Percentiles rank a stretch among this genome's conserved stretches.
Evolutionary conservation across 1,140 invertebrate genomes (phyloP).

Genomic region (Camponotus floridanus): DNA sequence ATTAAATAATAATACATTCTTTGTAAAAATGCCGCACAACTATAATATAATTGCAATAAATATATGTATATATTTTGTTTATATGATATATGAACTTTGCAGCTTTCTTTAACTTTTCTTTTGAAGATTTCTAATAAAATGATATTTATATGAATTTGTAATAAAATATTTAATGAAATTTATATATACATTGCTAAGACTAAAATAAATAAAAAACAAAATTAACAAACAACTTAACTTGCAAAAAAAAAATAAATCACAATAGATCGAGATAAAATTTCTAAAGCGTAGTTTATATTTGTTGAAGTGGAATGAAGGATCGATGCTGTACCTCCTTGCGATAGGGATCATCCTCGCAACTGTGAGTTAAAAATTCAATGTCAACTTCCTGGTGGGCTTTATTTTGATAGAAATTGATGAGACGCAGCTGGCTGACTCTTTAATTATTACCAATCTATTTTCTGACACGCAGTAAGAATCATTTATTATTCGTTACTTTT

Average conservation of each 20-base stretch:
- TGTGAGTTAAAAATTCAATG: not conserved
- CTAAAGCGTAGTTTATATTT: not conserved
- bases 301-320: conserved; percentile 6
- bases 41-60: conserved; percentile 7
- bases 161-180: too few species aligned
- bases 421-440: conserved; percentile 36
- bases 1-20: not conserved
- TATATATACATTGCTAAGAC: not conserved
- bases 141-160: too few species aligned
- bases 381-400: conserved; percentile 41
- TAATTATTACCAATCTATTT: conserved; percentile 38
- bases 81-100: too few species aligned
- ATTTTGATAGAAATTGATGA: conserved; percentile 52
- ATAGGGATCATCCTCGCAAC: not conserved
- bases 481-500: conserved; percentile 46
- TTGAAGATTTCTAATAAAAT: not conserved
- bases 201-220: not conserved
- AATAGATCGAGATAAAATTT: not conserved
- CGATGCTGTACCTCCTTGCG: not conserved
- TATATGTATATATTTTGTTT: not conserved
- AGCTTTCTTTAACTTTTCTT: not conserved
- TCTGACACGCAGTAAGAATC: conserved; percentile 52
- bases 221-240: not conserved
- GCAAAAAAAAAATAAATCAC: not conserved
- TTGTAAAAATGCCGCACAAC: not conserved